Percentiles rank a stretch among this genome's conserved stretches.
phyloP scores from a whole-genome alignment of 2,888 invertebrate genomes.

The Eugnorisma glareosa region DNA sequence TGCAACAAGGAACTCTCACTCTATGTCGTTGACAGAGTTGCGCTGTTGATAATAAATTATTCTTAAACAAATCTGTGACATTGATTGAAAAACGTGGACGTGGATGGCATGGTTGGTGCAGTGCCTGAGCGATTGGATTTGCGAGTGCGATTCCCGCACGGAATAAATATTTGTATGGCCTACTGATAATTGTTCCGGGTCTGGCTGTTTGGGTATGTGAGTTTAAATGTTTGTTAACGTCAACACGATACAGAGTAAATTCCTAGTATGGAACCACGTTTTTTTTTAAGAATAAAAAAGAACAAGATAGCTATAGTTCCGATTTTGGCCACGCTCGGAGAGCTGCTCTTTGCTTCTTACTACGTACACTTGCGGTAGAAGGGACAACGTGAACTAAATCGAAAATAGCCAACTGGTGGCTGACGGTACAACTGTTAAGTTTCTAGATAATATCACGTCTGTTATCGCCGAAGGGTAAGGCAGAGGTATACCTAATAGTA shows the following conservation, averaged over 20 bases:
- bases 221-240: too few species aligned
- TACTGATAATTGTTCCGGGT: too few species aligned
- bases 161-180: too few species aligned
- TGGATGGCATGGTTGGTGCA: neutral
- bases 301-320: neutral
- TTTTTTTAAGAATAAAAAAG: neutral
- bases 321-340: neutral
- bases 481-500: too few species aligned
- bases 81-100: neutral
- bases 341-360: neutral
- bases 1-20: neutral
- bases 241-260: neutral
- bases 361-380: too few species aligned
- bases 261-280: neutral
- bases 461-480: too few species aligned
- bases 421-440: too few species aligned
- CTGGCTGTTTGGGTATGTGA: too few species aligned
- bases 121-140: neutral
- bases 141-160: too few species aligned
- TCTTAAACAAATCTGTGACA: neutral
- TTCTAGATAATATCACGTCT: too few species aligned
- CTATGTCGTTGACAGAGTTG: neutral
- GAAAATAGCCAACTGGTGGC: too few species aligned
- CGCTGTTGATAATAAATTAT: neutral
- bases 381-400: too few species aligned